Evolutionary conservation across 2,888 invertebrate genomes (phyloP), one percentile per base, ranked within the genome.

Genomic region (Machimus atricapillus): DNA sequence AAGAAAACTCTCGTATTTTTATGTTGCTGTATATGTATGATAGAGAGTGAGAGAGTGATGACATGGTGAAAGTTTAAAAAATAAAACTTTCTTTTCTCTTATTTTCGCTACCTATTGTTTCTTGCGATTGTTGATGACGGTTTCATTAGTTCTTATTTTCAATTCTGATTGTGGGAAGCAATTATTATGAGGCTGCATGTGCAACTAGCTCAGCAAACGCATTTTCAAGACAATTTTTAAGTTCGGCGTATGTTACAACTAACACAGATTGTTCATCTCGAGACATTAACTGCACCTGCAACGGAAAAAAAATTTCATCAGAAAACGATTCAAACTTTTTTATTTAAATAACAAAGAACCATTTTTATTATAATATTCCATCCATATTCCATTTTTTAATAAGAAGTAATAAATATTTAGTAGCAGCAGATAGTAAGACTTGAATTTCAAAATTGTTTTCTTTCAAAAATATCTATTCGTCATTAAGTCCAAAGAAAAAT

Each of bases 181-280:
- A 90, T 91, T 91, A 87, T 87, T 88, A 91, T 90, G 92, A 91
- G 89, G 91, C 90, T 86, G 92, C 91, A 89, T 90, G 91, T 87
- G 91, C 90, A 91, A 92, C 89, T 90, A 97, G 93, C 93, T 99
- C 98, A 85, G 95, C 95, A 93, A 98, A 98, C 74, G 98, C 97
- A 91, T 96, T 96, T 92, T 98, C 98, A 91, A 99, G 95, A 93
- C 98, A 98, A 91, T 97, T 97, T 93, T 98, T 98, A 90, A 99
- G 94, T 93, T 99, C 99, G 31, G 97, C 96, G 93, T 97, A 99
- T 88, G 97, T 97, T 88, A 99, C 98, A 89, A 99, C 97, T 90
- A 99, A 94, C 88, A 99, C 96, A 93, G 98, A 99, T 92, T 98
- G 98, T 93, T 98, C 98, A 93, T 99, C 99, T 88, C 98, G 95